Evolutionary conservation across 2,113 vertebrate species (phyloP), one percentile per base, ranked within the genome.

Genomic region (Micronisus gabar): DNA sequence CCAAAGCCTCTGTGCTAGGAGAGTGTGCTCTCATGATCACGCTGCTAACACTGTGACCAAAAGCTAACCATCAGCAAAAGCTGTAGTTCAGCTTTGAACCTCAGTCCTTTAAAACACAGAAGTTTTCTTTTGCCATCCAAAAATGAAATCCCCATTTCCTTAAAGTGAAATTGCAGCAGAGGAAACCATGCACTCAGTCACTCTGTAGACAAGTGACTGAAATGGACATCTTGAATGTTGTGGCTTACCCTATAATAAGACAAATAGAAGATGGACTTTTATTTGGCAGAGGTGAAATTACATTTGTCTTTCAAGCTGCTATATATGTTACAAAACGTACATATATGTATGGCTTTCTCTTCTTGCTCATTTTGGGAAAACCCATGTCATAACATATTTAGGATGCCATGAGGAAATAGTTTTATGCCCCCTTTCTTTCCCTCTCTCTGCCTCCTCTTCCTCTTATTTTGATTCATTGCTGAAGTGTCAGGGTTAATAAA

Each of bases 401-500:
- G 48, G 88, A 75, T 53, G 41, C 55, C 29, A 45, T 21, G 32
- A 88, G 26, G 80, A 58, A n/a, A 15, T 36, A 23, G 34, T 26
- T 70, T 86, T 79, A 71, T 75, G 68, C 78, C 36, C 20, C 47
- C 3, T 71, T 89, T 79, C 34, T 48, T 74, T 65, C 21, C 25
- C 20, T 26, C 8, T 87, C 47, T 79, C 34, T 91, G 20, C 14
- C 78, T 61, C 47, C 43, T 56, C 81, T 67, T 86, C 53, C 34
- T 95, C 96, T 96, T 45, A 65, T 76, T 97, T 98, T 86, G 7
- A 65, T 68, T 91, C 73, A 88, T 23, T 67, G 22, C 81, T 93
- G 74, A 93, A 78, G 29, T 71, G 36, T 74, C 72, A 84, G 86
- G 79, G 56, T 93, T 97, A 97, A 93, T 96, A 88, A 97, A 94